Conservation (phyloP, 1,140 invertebrate genomes). For the Drosophila tristis region DNA sequence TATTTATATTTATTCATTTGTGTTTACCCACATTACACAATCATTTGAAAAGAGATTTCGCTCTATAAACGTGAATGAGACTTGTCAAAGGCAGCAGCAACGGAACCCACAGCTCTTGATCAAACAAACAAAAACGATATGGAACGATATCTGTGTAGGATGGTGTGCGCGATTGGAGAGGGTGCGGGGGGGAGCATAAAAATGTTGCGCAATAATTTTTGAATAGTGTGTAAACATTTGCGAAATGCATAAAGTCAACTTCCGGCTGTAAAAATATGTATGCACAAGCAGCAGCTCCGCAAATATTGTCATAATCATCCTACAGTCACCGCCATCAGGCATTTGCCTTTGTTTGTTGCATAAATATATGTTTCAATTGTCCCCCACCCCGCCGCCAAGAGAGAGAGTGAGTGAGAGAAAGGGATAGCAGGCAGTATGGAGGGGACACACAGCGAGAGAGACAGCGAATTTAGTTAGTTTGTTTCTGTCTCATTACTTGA, state of each 20-base stretch:
- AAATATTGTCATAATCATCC: slow-evolving; percentile 82
- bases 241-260: slow-evolving; percentile 80
- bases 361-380: slow-evolving; percentile 30
- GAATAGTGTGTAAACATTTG: slow-evolving; percentile 79
- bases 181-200: slow-evolving; percentile 35
- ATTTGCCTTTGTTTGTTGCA: slow-evolving; percentile 61
- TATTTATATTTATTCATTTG: slow-evolving; percentile 37
- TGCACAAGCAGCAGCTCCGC: slow-evolving; percentile 52
- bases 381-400: neutral
- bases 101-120: slow-evolving; percentile 25
- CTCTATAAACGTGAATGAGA: neutral
- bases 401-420: neutral
- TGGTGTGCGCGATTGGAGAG: too few species aligned
- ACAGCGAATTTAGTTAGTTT: slow-evolving; percentile 16
- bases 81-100: slow-evolving; percentile 35
- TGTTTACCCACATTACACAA: slow-evolving; percentile 44
- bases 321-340: slow-evolving; percentile 44
- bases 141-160: too few species aligned
- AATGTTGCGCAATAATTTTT: slow-evolving; percentile 78
- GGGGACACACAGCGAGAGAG: neutral
- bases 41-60: slow-evolving; percentile 30
- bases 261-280: slow-evolving; percentile 65
- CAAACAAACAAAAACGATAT: slow-evolving; percentile 10
- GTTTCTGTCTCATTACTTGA: slow-evolving; percentile 43
- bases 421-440: neutral